Evolutionary conservation across 2,888 invertebrate species (phyloP).

Genomic region (Scrobipalpa costella): DNA sequence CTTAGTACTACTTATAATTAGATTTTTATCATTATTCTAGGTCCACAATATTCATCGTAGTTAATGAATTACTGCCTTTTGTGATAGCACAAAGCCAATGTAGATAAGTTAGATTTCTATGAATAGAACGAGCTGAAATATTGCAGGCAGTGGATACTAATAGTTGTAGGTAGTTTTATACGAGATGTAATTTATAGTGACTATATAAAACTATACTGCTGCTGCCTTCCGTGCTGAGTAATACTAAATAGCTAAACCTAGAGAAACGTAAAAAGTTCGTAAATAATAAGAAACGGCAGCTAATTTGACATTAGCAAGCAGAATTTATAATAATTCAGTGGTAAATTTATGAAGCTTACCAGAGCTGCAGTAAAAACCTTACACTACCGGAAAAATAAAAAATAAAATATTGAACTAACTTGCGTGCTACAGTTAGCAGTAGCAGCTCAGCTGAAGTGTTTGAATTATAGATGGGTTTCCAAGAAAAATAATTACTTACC

Average conservation of each 20-base stretch:
- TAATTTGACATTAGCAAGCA: no score
- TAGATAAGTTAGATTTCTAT: neutral
- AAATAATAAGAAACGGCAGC: no score
- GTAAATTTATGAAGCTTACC: no score
- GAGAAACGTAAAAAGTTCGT: no score
- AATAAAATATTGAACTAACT: neutral
- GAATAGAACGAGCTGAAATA: neutral
- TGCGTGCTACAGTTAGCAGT: slow-evolving; percentile 1
- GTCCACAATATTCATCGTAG: neutral
- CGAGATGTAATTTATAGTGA: neutral
- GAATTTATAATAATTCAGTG: neutral
- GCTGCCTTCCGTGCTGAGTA: neutral
- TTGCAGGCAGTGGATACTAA: neutral
- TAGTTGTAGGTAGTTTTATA: no score
- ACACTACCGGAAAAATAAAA: neutral
- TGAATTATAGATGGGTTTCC: slow-evolving; percentile 48
- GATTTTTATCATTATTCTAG: neutral
- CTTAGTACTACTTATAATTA: no score
- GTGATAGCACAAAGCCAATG: neutral
- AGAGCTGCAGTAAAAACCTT: no score
- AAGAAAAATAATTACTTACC: slow-evolving; percentile 56
- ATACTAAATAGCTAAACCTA: no score
- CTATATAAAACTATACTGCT: neutral
- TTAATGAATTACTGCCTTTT: neutral
- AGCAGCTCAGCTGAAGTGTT: slow-evolving; percentile 36